Evolutionary conservation across 37 sponge, comb jelly and placozoan species (phyloP), one percentile per base, ranked within the genome.

Genomic region (Tethya wilhelma): DNA sequence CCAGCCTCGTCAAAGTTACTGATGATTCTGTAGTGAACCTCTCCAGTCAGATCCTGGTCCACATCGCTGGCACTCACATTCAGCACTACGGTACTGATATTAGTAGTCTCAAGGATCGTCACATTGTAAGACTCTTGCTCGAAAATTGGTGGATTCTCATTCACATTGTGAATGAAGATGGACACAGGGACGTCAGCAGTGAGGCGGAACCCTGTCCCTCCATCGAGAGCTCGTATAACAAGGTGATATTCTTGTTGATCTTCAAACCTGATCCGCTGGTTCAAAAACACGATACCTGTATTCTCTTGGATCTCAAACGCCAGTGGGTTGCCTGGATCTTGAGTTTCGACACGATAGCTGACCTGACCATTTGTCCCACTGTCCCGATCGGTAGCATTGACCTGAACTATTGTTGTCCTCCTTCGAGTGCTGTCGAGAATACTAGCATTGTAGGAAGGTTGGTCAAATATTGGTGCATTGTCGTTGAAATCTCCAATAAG

Each of bases 1-100:
- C 92, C 92, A 55, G 87, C 86, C 38, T 59, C 75, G 65, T 82
- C 87, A 44, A 91, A 91, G 31, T 56, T 59, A 14, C 73, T 64
- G 7, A 86, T n/a, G 25, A 91, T 79, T 45, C 87, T 56, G 38
- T 86, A 91, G 11, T 68, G 31, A 31, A 88, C 71, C 59, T 67
- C 73, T 25, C 93, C 89, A 55, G 77, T 88, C 0, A 78, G 44
- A n/a, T 81, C 89, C 41, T 26, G 22, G 33, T 88, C 89, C 4
- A 5, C 29, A 67, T 92, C 89, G 59, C 25, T n/a, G 38, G 89
- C 93, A 37, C 71, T 56, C 1, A 81, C 77, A 28, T 72, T 78
- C 59, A 89, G 69, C 0, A 91, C 75, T 0, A 73, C 69, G 7
- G 45, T 58, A 30, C 71, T 70, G 11, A 83, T 41, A 8, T 62